Evolutionary conservation across 2,888 invertebrate genomes (phyloP).

Genomic region (Heterodera filipjevi): DNA sequence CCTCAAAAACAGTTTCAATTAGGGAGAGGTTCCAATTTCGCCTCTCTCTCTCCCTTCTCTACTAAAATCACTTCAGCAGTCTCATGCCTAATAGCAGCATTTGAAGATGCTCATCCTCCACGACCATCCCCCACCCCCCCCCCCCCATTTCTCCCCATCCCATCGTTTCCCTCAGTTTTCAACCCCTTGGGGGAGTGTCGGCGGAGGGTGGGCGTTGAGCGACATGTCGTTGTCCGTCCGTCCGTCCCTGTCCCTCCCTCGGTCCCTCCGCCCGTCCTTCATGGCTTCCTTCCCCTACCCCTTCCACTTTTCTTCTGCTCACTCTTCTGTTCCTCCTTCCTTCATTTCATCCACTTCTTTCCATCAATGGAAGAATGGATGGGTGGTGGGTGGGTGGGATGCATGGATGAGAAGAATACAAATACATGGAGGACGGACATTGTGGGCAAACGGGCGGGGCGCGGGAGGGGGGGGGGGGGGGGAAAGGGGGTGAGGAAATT

Average conservation of each 20-base stretch:
- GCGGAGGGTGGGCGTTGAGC: neutral
- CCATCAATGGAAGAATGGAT: neutral
- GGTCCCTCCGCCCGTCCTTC: neutral
- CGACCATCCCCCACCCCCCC: neutral
- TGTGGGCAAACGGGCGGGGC: neutral
- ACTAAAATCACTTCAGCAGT: neutral
- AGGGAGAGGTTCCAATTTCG: neutral
- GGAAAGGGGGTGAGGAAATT: neutral
- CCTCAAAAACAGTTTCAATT: too few relatives aligned
- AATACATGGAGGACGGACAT: constrained; percentile 7
- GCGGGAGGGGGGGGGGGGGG: constrained; percentile 1
- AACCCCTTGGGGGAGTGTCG: constrained; percentile 12
- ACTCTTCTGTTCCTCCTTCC: neutral
- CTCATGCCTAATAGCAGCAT: neutral
- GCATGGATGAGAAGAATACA: constrained; percentile 5
- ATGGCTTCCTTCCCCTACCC: neutral
- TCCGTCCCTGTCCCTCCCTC: neutral
- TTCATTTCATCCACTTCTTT: neutral
- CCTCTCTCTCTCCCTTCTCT: neutral
- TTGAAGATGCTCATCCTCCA: constrained; percentile 4
- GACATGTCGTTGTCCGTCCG: constrained; percentile 20
- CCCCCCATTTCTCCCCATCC: neutral
- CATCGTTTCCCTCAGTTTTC: constrained; percentile 16
- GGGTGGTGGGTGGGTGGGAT: neutral
- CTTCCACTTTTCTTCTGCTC: constrained; percentile 6